These are phyloP conservation scores for Eospalax fontanierii DNA, from an alignment of 2,797 vertebrate species.

Conservation along the genomic window DNA sequence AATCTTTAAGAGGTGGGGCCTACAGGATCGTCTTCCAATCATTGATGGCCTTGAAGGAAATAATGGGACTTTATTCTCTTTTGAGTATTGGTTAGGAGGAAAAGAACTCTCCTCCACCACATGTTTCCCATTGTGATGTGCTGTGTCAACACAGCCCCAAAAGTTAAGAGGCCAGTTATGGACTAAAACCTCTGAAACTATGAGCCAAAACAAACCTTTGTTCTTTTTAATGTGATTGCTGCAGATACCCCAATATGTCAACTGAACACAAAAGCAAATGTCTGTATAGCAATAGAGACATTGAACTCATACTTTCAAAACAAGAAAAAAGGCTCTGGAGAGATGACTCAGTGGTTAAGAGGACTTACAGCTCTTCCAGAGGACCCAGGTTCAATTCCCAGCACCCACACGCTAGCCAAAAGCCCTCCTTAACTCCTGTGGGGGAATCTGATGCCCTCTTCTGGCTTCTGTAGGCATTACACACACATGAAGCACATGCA, in stretches of 20 bases:
- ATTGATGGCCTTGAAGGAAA: neutral
- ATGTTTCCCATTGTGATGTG: neutral
- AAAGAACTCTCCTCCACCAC: neutral
- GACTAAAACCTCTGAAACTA: neutral
- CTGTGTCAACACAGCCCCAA: neutral
- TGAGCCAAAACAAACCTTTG: neutral
- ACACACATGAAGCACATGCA: too few relatives aligned
- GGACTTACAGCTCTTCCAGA: too few relatives aligned
- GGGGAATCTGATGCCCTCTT: too few relatives aligned
- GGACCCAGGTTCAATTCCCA: too few relatives aligned
- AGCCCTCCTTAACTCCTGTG: too few relatives aligned
- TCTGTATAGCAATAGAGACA: neutral
- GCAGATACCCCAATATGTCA: neutral
- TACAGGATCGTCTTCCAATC: neutral
- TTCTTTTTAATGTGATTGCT: neutral
- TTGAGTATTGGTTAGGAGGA: neutral
- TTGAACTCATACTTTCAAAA: neutral
- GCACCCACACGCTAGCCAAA: too few relatives aligned
- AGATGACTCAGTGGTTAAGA: too few relatives aligned
- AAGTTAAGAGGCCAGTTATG: neutral
- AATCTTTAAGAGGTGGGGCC: neutral
- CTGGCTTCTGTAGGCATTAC: too few relatives aligned
- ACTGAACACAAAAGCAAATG: conserved; percentile 4
- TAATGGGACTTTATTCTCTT: neutral
- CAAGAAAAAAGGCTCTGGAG: too few relatives aligned